Base-by-base conservation (phyloP, 2,888 invertebrate genomes). In the Peribatodes rhomboidaria region DNA sequence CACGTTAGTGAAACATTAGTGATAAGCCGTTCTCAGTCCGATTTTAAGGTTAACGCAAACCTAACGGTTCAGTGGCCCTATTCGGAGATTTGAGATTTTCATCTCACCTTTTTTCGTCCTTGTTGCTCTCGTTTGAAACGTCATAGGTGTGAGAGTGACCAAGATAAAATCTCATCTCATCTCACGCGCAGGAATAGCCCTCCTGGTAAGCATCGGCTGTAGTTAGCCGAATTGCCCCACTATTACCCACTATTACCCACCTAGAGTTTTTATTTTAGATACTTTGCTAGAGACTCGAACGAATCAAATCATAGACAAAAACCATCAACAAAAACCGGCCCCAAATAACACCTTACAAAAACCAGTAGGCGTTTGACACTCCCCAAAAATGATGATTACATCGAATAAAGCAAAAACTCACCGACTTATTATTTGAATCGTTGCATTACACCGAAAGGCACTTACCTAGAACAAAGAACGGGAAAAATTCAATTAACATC, bases 401-500 rank as follows among this genome's bases (percentile, higher is more conserved):
- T 31, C 65, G 50, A 65, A 54, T 61, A 69, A 62, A 63, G 61
- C 65, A 68, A 58, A 72, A 71, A 69, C 64, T 64, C 54, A 68
- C 58, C 66, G 63, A 69, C 68, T 72, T 68, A 71, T 78, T 60
- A 73, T 68, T 66, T 72, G 73, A 81, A 74, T 77, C 62, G 66
- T 58, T 65, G 61, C 60, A 65, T 54, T 76, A 92, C 92, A 90
- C 69, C 80, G 77, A 87, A 92, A 89, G 80, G 79, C 90, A 92
- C 92, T 93, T 87, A 89, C 60, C 65, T 65, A 86, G 72, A 89
- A 91, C 85, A 88, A 89, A 85, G 85, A 81, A 79, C 79, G 73
- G 77, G 84, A 82, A 86, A 86, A 87, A 87, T 83, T 89, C 91
- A 90, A 91, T 91, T 91, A 89, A 86, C 86, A 90, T 88, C 82